A percentile compares a stretch with the other conserved stretches of the same genome.
These are phyloP conservation scores for Drosophila longiperda DNA, from an alignment of 2,888 invertebrate species.

Conservation along the genomic window DNA sequence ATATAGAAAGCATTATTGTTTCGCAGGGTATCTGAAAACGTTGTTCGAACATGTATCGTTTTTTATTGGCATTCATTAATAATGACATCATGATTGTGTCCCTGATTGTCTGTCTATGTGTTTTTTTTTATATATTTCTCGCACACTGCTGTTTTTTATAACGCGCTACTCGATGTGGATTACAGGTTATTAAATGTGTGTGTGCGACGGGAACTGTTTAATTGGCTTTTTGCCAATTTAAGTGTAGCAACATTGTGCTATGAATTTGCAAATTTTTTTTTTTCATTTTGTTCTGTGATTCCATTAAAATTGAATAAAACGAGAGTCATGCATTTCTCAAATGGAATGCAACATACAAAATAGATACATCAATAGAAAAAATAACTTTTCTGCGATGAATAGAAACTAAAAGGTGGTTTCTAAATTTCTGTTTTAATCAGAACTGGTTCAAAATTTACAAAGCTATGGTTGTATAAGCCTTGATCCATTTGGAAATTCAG, in stretches of 20 bases:
- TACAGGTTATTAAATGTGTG: slow-evolving; percentile 72
- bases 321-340: neutral
- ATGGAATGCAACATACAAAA: neutral
- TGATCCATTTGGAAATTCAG: neutral
- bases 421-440: neutral
- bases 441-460: neutral
- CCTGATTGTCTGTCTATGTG: slow-evolving; percentile 7
- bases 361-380: neutral
- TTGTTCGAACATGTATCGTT: slow-evolving; percentile 28
- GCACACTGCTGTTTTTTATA: neutral
- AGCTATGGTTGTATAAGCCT: neutral
- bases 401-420: neutral
- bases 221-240: slow-evolving; percentile 71
- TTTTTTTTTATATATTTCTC: neutral
- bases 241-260: slow-evolving; percentile 38
- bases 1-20: neutral
- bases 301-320: neutral
- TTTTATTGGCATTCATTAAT: slow-evolving; percentile 41
- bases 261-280: slow-evolving; percentile 5
- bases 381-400: neutral
- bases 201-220: slow-evolving; percentile 45
- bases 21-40: slow-evolving; percentile 29
- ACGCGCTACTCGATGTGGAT: slow-evolving; percentile 44
- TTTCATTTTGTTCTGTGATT: too few relatives aligned
- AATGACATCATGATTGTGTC: slow-evolving; percentile 42